phyloP scores from a whole-genome alignment of 2,797 vertebrate species.

The Muscicapa comitata region DNA sequence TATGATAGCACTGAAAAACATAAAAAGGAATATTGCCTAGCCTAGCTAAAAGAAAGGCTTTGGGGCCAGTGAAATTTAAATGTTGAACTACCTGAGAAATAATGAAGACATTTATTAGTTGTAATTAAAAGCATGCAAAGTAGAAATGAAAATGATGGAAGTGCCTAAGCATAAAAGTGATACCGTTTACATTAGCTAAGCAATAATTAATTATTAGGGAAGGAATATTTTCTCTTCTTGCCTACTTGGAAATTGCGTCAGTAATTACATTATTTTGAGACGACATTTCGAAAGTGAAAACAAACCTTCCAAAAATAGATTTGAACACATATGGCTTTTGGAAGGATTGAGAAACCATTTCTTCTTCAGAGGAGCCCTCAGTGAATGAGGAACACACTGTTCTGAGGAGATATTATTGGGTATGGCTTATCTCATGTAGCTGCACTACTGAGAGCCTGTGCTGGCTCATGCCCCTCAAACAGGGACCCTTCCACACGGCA shows the following conservation, averaged over 20 bases:
- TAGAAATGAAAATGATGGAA: background rate
- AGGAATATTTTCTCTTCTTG: background rate
- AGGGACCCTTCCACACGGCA: background rate
- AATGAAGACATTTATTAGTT: background rate
- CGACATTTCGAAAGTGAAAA: background rate
- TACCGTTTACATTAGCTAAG: background rate
- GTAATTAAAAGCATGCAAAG: background rate
- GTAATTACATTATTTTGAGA: background rate
- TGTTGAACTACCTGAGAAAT: background rate
- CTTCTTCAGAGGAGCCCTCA: background rate
- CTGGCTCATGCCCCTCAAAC: background rate
- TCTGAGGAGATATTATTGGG: background rate
- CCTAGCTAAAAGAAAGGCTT: background rate
- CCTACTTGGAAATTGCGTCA: background rate
- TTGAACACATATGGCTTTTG: background rate
- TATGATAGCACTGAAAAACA: background rate
- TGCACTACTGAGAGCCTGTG: background rate
- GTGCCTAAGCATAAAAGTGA: background rate
- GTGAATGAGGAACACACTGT: background rate
- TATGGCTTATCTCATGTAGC: background rate
- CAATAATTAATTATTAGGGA: background rate
- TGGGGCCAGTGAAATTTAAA: background rate
- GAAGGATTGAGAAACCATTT: background rate
- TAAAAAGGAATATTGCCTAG: background rate
- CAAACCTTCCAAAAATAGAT: background rate